Base-by-base conservation (phyloP, 2,113 vertebrate species). In the Acanthisitta chloris region DNA sequence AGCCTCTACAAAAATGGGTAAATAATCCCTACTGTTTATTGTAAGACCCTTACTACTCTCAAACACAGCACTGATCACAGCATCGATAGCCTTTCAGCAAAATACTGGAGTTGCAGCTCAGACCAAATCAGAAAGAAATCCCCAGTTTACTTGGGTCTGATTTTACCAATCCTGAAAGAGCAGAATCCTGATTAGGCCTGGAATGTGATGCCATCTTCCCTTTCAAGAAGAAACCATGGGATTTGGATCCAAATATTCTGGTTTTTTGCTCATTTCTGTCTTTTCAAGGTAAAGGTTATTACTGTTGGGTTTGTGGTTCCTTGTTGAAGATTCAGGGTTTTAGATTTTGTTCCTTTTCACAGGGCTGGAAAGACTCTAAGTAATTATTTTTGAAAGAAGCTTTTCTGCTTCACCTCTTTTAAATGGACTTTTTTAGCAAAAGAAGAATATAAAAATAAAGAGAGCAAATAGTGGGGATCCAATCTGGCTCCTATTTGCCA, bases 311-410 rank as follows among this genome's bases (percentile, higher is more conserved):
- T 92, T 90, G 14, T 24, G 4, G 48, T 90, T 69, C 54, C 13
- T 33, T 72, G 24, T 45, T 72, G 31, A 67, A 73, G 45, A 82
- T 31, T 45, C 17, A 49, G 17, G 26, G 1, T 29, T 85, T 88
- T 66, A 46, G 21, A 51, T 70, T 85, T 81, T 58, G 7, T 58
- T 86, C 23, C 31, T 91, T 58, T 91, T 72, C 26, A 69, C 20
- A 26, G 8, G 31, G 43, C 29, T 88, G 58, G 17, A 80, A 90
- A 90, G 24, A 10, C 43, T 79, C 21, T 28, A 49, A 45, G 28
- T 90, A 92, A 93, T 95, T 92, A 81, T 74, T 92, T 92, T 81
- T 88, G 59, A 74, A 95, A 94, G 72, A 67, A 92, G 88, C 17
- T 94, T 95, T 95, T 94, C 87, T 78, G 66, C 92, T 93, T 94